Evolutionary conservation across 2,797 vertebrate species (phyloP).

Genomic region (Pelochelys cantorii): DNA sequence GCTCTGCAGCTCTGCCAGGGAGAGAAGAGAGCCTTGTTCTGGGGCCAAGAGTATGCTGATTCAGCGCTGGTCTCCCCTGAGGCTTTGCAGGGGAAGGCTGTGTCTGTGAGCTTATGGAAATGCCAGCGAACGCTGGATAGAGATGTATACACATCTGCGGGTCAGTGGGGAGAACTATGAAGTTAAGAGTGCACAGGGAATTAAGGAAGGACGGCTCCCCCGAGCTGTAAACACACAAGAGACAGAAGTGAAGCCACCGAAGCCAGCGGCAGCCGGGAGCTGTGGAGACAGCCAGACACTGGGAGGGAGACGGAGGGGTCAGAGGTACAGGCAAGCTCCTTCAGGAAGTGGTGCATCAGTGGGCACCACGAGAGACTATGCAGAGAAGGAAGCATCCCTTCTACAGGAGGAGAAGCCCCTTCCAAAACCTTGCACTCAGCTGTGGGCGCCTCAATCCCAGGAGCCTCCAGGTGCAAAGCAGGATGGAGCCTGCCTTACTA

Average conservation of each 20-base stretch:
- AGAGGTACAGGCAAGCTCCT: background rate
- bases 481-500: background rate
- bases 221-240: slow-evolving; percentile 78
- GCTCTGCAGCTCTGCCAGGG: slow-evolving; percentile 66
- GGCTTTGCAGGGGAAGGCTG: slow-evolving; percentile 84
- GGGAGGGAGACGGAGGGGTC: slow-evolving; percentile 46
- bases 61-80: slow-evolving; percentile 79
- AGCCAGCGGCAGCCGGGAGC: slow-evolving; percentile 72
- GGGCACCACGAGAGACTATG: rapidly evolving
- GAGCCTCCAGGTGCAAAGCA: background rate
- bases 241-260: slow-evolving; percentile 70
- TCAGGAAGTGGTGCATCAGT: too few species aligned
- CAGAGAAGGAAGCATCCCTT: background rate
- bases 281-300: slow-evolving; percentile 66
- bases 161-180: slow-evolving; percentile 82
- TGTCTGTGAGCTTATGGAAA: slow-evolving; percentile 85
- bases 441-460: background rate
- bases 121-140: slow-evolving; percentile 84
- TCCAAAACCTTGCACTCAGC: background rate
- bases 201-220: slow-evolving; percentile 79
- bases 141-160: slow-evolving; percentile 76
- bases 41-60: slow-evolving; percentile 82
- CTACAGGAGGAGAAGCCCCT: background rate
- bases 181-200: slow-evolving; percentile 79
- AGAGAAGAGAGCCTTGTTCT: slow-evolving; percentile 87